These are phyloP conservation scores for Steinernema hermaphroditum DNA, from an alignment of 2,888 invertebrate genomes.

Conservation along the genomic window DNA sequence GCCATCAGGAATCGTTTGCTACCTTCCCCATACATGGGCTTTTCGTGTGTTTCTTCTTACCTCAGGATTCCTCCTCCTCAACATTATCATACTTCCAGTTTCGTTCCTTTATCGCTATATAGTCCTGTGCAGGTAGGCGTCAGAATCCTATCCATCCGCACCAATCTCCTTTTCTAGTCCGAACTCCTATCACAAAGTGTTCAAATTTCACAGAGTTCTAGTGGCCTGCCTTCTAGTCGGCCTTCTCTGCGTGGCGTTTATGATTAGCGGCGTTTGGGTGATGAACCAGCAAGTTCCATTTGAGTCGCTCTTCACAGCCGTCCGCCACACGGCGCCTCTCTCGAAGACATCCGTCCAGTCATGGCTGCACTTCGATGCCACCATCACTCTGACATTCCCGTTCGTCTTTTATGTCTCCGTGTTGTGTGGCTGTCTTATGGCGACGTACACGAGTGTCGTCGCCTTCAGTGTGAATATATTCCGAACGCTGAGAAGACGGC, in stretches of 20 bases:
- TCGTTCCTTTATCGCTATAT: constrained; percentile 12
- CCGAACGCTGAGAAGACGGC: neutral
- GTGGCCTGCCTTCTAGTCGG: neutral
- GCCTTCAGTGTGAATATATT: neutral
- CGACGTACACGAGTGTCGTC: neutral
- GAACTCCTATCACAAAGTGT: neutral
- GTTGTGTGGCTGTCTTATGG: neutral
- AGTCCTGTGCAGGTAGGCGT: neutral
- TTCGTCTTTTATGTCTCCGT: neutral
- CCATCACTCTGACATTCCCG: constrained; percentile 2
- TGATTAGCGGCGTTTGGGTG: constrained; percentile 13
- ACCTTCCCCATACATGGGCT: neutral
- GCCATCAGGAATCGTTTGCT: neutral
- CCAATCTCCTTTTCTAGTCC: neutral
- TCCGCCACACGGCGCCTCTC: neutral
- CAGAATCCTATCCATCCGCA: neutral
- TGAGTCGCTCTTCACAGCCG: neutral
- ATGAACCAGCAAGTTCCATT: neutral
- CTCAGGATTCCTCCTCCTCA: constrained; percentile 2
- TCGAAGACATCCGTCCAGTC: neutral
- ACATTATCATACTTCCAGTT: constrained; percentile 6
- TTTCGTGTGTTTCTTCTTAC: neutral
- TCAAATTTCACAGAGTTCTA: neutral
- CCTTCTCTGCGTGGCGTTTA: neutral
- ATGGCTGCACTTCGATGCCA: neutral